Evolutionary conservation across 1,140 invertebrate species (phyloP).

Genomic region (Drosophila sp.): DNA sequence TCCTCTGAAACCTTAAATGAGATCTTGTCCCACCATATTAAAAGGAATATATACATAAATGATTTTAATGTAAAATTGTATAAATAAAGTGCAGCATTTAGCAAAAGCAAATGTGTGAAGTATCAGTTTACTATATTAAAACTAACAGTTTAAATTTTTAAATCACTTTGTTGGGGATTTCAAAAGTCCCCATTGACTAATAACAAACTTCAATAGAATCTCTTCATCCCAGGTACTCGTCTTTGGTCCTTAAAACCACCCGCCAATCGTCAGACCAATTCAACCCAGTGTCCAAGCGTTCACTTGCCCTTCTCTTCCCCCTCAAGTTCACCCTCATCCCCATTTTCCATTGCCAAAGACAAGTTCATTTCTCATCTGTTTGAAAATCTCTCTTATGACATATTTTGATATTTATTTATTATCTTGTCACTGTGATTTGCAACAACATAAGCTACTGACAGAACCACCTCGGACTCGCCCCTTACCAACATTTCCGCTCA

Average conservation of each 20-base stretch:
- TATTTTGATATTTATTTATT: slow-evolving; percentile 83
- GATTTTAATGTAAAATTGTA: no score
- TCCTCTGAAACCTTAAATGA: no score
- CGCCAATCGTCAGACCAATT: not conserved
- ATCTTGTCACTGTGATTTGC: slow-evolving; percentile 77
- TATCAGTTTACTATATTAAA: no score
- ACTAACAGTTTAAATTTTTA: no score
- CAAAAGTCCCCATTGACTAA: no score
- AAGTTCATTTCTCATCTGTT: slow-evolving; percentile 40
- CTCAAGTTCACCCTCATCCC: no score
- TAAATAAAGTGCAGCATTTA: no score
- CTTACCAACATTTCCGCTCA: not conserved
- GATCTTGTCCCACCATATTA: no score
- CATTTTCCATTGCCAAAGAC: not conserved
- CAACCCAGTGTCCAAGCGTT: not conserved
- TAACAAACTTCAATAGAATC: not conserved
- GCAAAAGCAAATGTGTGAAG: no score
- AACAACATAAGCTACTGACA: slow-evolving; percentile 58
- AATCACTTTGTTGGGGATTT: no score
- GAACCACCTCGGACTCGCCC: slow-evolving; percentile 25
- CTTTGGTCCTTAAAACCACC: not conserved
- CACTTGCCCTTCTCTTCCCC: not conserved
- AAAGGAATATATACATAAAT: no score
- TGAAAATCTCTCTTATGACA: slow-evolving; percentile 77
- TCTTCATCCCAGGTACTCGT: not conserved